A percentile compares a stretch with the other conserved stretches of the same genome.
phyloP scores from a whole-genome alignment of 2,888 invertebrate genomes.

The Fragum sueziense region DNA sequence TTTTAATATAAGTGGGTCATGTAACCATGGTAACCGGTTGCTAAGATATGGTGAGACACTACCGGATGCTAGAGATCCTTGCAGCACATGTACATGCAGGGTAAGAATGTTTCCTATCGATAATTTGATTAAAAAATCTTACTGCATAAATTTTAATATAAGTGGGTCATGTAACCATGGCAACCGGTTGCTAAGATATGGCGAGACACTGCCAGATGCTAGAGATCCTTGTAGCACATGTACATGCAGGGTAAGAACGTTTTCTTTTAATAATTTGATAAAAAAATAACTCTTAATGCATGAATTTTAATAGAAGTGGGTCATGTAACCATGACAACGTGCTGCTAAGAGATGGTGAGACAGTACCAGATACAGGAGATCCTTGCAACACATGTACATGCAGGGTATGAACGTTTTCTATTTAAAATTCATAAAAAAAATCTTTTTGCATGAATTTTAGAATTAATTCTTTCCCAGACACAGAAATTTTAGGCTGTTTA shows the following conservation, averaged over 20 bases:
- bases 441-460: slow-evolving; percentile 63
- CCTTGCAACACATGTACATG: slow-evolving; percentile 71
- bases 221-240: slow-evolving; percentile 65
- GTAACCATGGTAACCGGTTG: slow-evolving; percentile 60
- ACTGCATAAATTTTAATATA: too few relatives aligned
- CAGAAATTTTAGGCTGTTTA: slow-evolving; percentile 34
- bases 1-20: slow-evolving; percentile 62
- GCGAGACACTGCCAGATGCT: slow-evolving; percentile 58
- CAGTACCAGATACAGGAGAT: slow-evolving; percentile 41
- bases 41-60: slow-evolving; percentile 66
- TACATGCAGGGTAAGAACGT: slow-evolving; percentile 60
- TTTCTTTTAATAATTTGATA: slow-evolving; percentile 64
- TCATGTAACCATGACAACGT: slow-evolving; percentile 53
- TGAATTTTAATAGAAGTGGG: slow-evolving; percentile 70
- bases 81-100: slow-evolving; percentile 69
- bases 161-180: slow-evolving; percentile 71
- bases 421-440: slow-evolving; percentile 56
- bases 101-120: slow-evolving; percentile 60
- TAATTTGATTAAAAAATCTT: too few relatives aligned
- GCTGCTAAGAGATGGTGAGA: slow-evolving; percentile 44
- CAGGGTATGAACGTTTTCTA: slow-evolving; percentile 62
- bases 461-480: slow-evolving; percentile 53
- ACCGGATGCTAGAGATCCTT: slow-evolving; percentile 61
- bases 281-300: slow-evolving; percentile 59
- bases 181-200: slow-evolving; percentile 61